A percentile compares a stretch with the other conserved stretches of the same genome.
Conservation (phyloP, 2,888 invertebrate genomes). For the Leptinotarsa tumamoca region DNA sequence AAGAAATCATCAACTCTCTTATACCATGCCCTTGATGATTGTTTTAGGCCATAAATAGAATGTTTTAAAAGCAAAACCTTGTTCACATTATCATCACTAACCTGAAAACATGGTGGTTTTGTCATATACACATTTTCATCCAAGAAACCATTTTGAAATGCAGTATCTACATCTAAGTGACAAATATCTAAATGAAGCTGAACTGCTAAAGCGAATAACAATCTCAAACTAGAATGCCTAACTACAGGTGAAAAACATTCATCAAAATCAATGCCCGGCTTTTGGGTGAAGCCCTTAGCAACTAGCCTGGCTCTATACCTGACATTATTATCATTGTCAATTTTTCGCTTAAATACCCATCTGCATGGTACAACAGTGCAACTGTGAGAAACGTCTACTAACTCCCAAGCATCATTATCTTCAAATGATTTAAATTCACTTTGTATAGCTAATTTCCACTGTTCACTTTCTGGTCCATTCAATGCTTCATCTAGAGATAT, state of each 20-base stretch:
- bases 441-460: constrained; percentile 41
- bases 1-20: background rate
- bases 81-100: too few relatives aligned
- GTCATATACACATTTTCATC: too few relatives aligned
- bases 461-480: constrained; percentile 37
- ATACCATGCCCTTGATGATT: background rate
- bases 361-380: constrained; percentile 40
- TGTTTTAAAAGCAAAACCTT: too few relatives aligned
- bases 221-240: constrained; percentile 25
- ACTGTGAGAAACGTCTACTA: constrained; percentile 35
- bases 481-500: constrained; percentile 40
- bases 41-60: too few relatives aligned
- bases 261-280: constrained; percentile 40
- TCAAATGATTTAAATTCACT: constrained; percentile 38
- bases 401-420: constrained; percentile 46
- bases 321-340: constrained; percentile 36
- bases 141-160: too few relatives aligned
- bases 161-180: background rate
- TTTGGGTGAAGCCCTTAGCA: constrained; percentile 45
- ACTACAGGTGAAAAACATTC: constrained; percentile 25
- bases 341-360: constrained; percentile 45
- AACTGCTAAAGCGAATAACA: constrained; percentile 15
- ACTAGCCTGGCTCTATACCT: constrained; percentile 46
- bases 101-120: too few relatives aligned
- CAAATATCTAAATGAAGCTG: constrained; percentile 21